Base-by-base conservation (phyloP, 2,888 invertebrate species). In the Mamestra brassicae region DNA sequence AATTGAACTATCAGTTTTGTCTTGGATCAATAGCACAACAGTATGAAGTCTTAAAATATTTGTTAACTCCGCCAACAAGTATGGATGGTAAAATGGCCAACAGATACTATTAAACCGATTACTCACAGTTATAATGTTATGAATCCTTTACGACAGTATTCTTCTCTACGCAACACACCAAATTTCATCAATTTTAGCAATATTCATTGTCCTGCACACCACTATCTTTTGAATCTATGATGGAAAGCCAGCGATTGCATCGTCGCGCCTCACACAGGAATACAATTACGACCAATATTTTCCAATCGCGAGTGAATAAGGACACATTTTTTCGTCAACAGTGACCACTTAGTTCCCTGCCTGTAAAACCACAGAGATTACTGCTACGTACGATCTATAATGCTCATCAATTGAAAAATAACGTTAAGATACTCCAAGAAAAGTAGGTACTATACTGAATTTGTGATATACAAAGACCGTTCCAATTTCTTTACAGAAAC, bases 161-260 rank as follows among this genome's bases (percentile, higher is more conserved):
- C 81, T 75, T 79, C 85, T 77, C 81, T 86, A 87, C 80, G 84
- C 84, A 84, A 85, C 82, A 89, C 88, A 90, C 85, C 82, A 90
- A 87, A 89, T 87, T 85, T 83, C 86, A 85, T 87, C 79, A 86
- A 88, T 83, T 88, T 81, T 89, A 81, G 72, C 88, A 85, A 83
- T 85, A 89, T 78, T 88, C 94, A 94, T 92, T 84, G 88, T 92
- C 85, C 84, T 86, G 85, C 81, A 74, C 84, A 89, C 83, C 80
- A 87, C 89, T 91, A 91, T 90, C 90, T 93, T 91, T 91, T 91
- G 84, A 90, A 92, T 89, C 90, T 87, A 78, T 90, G 89, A 87
- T 90, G 89, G 78, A 89, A 90, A 83, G 81, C 86, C 76, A 90
- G 87, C 72, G 87, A 86, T 88, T 89, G 86, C 92, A 93, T 92